These are phyloP conservation scores for Blastomussa wellsi DNA, from an alignment of 92 coral and sea anemone genomes.

Conservation along the genomic window DNA sequence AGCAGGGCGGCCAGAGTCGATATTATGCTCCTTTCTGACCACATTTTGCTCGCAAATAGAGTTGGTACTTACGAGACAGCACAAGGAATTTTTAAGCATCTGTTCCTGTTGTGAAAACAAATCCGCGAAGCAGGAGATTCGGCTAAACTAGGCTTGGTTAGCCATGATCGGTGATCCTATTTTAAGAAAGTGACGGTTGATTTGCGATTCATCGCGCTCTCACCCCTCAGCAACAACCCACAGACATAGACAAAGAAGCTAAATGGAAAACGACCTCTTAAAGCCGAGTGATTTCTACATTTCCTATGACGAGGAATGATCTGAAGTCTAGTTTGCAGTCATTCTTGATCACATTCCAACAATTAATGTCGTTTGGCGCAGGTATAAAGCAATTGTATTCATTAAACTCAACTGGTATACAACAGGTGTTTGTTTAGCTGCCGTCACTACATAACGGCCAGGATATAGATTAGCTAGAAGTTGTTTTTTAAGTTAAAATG, in stretches of 20 bases:
- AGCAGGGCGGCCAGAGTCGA: constrained; percentile 15
- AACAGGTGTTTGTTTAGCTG: constrained; percentile 24
- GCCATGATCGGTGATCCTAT: constrained; percentile 38
- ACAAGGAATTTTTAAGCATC: not conserved
- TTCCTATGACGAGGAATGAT: not conserved
- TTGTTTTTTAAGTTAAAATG: not conserved
- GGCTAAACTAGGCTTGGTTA: not conserved
- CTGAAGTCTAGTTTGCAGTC: not conserved
- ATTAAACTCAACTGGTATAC: constrained; percentile 15
- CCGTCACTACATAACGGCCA: not conserved
- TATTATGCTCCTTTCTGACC: not conserved
- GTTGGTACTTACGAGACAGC: not conserved
- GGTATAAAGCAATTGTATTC: constrained; percentile 3
- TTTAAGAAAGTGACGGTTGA: constrained; percentile 22
- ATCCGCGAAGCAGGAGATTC: not conserved
- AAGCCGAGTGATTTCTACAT: not conserved
- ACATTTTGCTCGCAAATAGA: constrained; percentile 13
- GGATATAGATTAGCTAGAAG: too few relatives aligned
- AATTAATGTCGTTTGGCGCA: not conserved
- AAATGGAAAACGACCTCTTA: not conserved
- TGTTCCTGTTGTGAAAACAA: not conserved
- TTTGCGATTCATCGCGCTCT: not conserved
- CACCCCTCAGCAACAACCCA: not conserved
- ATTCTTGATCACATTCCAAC: not conserved
- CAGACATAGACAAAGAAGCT: not conserved